Evolutionary conservation across 2,113 vertebrate species (phyloP).

Genomic region (Chaetorhynchus papuensis): DNA sequence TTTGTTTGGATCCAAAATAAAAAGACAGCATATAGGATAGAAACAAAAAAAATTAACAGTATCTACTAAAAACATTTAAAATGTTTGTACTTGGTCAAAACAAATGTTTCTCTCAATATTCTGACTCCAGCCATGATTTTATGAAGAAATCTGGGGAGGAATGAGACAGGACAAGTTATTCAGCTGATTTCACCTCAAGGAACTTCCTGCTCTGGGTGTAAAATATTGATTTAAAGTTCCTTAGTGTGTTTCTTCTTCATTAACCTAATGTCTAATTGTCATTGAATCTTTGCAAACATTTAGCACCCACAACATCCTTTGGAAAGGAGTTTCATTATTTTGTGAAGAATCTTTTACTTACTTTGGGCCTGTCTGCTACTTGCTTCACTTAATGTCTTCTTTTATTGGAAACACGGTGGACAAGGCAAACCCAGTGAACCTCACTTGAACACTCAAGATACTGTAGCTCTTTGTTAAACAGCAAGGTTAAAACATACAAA

Average conservation of each 20-base stretch:
- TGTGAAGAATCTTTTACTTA: background rate
- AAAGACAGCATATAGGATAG: background rate
- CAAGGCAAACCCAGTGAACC: background rate
- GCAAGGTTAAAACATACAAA: background rate
- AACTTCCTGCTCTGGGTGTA: background rate
- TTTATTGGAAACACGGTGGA: background rate
- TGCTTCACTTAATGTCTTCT: background rate
- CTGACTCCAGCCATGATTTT: background rate
- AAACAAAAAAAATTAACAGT: background rate
- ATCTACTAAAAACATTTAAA: background rate
- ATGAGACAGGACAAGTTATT: background rate
- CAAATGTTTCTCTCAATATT: background rate
- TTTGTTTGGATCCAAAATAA: background rate
- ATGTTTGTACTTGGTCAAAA: background rate
- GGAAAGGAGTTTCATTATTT: background rate
- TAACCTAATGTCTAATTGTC: background rate
- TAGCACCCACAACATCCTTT: background rate
- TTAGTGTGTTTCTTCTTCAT: background rate
- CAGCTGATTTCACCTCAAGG: background rate
- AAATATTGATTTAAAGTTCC: background rate
- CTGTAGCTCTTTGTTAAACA: background rate
- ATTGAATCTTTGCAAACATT: background rate
- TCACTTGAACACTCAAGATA: background rate
- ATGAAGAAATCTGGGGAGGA: background rate
- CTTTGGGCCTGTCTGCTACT: background rate